Evolutionary conservation across 2,888 invertebrate genomes (phyloP).

Genomic region (Anarsia innoxiella): DNA sequence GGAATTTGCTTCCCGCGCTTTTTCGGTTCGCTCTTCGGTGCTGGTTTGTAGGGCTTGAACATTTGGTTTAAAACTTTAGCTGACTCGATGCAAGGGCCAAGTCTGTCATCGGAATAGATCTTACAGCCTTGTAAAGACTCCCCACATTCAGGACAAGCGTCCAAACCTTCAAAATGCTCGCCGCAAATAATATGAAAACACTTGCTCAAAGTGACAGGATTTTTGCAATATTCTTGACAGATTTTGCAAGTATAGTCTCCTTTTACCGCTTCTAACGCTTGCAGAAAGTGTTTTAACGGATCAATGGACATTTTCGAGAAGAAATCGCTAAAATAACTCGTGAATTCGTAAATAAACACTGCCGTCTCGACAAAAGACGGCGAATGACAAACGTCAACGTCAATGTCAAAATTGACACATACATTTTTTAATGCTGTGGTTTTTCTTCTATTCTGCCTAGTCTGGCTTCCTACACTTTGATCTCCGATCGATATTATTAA

Average conservation of each 20-base stretch:
- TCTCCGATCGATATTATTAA: too few species aligned
- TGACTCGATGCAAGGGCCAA: conserved; percentile 39
- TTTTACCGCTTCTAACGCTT: conserved; percentile 49
- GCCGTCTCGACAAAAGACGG: too few species aligned
- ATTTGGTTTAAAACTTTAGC: conserved; percentile 38
- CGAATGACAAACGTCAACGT: too few species aligned
- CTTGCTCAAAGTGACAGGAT: conserved; percentile 54
- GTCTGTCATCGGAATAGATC: conserved; percentile 35
- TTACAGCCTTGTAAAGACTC: conserved; percentile 35
- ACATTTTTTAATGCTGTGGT: too few species aligned
- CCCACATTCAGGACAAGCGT: conserved; percentile 47
- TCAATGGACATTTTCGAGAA: too few species aligned
- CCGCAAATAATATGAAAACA: conserved; percentile 61
- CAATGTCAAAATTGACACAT: too few species aligned
- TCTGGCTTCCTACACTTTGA: too few species aligned
- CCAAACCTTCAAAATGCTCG: conserved; percentile 41
- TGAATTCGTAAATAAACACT: too few species aligned
- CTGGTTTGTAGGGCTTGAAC: conserved; percentile 24
- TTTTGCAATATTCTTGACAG: conserved; percentile 47
- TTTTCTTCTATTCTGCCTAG: too few species aligned
- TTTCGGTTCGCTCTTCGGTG: conserved; percentile 7
- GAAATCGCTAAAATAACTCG: too few species aligned
- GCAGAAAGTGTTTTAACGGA: too few species aligned
- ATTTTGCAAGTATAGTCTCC: conserved; percentile 47
- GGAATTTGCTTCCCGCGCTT: conserved; percentile 18